Base-by-base conservation (phyloP, 2,888 invertebrate genomes). In the Odontothrips loti region DNA sequence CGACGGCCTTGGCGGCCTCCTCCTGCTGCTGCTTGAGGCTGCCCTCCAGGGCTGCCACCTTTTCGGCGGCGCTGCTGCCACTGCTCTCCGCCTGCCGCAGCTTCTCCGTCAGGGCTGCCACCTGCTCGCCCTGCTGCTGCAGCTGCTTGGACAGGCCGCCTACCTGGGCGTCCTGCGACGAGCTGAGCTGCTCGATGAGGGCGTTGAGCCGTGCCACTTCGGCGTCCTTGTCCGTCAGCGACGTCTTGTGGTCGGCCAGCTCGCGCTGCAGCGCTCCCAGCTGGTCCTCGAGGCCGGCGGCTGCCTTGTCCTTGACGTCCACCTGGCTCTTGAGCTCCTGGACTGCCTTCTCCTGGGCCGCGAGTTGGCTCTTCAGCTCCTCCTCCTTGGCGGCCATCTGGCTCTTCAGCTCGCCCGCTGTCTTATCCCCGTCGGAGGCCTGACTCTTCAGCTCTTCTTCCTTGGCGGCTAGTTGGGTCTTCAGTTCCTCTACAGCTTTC, bases 11-110 rank as follows among this genome's bases (percentile, higher is more conserved):
- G 20, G 68, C 58, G 0, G 80, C 34, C 51, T 81, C 48, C 80
- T 58, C 81, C n/a, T 80, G 48, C 80, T 81, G 82, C 20, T 17
- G 48, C 79, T 82, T 51, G 29, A 51, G 63, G 17, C 80, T 80
- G 47, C 23, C 47, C 75, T 81, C 81, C 17, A 81, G 17, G 68
- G 68, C 68, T 4, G 68, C 68, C 27, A 23, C 68, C 27, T 51
- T 58, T 27, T 29, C 27, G 2, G 29, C 79, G 23, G 23, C 48
- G 47, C 34, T 23, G 79, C 23, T 79, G 23, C 48, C 48, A n/a
- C 34, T 23, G 79, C 23, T 79, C 47, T 79, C 23, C 79, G n/a
- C 79, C 47, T 79, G 79, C 27, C 68, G 23, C 68, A 75, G 27
- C 68, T 27, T 23, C 27, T 23, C 68, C 27, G 23, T 27, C 23